Evolutionary conservation across 2,888 invertebrate genomes (phyloP).

Genomic region (Bursaphelenchus okinawaensis): DNA sequence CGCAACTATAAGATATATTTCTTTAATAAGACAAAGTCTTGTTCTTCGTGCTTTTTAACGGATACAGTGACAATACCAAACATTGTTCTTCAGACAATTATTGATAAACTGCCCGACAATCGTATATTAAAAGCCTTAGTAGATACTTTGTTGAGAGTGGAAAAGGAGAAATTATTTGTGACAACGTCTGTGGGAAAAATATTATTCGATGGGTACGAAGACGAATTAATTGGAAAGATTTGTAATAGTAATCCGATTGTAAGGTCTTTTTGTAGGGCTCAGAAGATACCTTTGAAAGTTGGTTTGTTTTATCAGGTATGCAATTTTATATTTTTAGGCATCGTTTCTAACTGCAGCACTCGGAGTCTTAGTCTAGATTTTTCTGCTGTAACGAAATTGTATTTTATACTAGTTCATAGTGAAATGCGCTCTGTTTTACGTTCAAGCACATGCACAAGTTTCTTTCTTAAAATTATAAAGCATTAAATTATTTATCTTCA

Average conservation of each 20-base stretch:
- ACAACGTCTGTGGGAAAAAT: constrained; percentile 40
- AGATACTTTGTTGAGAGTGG: constrained; percentile 38
- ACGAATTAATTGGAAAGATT: constrained; percentile 31
- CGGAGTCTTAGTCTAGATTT: too few relatives aligned
- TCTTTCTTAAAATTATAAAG: not conserved
- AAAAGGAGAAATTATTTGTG: constrained; percentile 36
- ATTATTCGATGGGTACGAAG: constrained; percentile 53
- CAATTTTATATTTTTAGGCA: constrained; percentile 15
- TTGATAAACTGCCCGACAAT: constrained; percentile 16
- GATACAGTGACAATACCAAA: constrained; percentile 47
- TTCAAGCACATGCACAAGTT: too few relatives aligned
- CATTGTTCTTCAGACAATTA: constrained; percentile 44
- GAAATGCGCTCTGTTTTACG: too few relatives aligned
- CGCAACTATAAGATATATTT: constrained; percentile 40
- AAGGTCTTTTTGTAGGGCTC: constrained; percentile 35
- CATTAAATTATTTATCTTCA: constrained; percentile 22
- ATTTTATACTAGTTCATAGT: too few relatives aligned
- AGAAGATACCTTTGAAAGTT: constrained; percentile 39
- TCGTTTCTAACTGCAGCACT: constrained; percentile 12
- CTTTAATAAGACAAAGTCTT: constrained; percentile 41
- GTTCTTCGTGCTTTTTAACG: constrained; percentile 35
- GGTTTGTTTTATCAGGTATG: constrained; percentile 51
- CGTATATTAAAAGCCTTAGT: not conserved
- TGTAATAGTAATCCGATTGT: constrained; percentile 34
- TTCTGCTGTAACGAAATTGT: too few relatives aligned